Evolutionary conservation across 2,797 vertebrate genomes (phyloP).

Genomic region (Cossypha polioptera): DNA sequence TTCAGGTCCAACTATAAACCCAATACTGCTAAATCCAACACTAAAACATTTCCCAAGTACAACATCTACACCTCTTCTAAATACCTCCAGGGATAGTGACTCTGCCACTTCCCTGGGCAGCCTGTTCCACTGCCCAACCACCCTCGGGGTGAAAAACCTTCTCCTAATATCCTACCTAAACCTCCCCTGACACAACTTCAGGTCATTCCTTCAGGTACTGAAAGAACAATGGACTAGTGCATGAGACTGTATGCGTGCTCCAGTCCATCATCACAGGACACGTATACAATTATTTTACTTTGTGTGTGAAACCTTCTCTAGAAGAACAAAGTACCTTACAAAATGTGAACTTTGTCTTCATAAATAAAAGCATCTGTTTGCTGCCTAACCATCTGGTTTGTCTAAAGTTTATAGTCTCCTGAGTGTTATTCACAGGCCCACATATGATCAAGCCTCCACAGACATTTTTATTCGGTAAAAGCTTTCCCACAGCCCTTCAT

Average conservation of each 20-base stretch:
- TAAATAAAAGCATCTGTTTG: slow-evolving; percentile 76
- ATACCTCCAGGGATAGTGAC: not conserved
- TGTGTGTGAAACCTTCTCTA: not conserved
- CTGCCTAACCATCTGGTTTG: slow-evolving; percentile 70
- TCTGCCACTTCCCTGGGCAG: not conserved
- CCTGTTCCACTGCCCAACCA: not conserved
- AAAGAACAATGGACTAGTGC: slow-evolving; percentile 84
- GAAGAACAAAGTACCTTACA: slow-evolving; percentile 59
- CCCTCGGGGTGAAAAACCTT: not conserved
- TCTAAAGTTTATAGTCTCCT: slow-evolving; percentile 71
- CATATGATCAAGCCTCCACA: slow-evolving; percentile 66
- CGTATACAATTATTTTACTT: not conserved
- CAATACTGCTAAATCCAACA: not conserved
- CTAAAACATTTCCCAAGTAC: not conserved
- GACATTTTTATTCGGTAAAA: slow-evolving; percentile 60
- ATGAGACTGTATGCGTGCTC: slow-evolving; percentile 79
- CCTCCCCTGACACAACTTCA: not conserved
- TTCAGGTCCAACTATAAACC: not conserved
- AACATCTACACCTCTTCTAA: not conserved
- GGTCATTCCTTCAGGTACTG: not conserved
- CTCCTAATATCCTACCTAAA: not conserved
- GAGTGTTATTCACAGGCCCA: slow-evolving; percentile 67
- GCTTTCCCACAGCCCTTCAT: slow-evolving; percentile 73
- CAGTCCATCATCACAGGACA: not conserved
- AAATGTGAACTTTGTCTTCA: slow-evolving; percentile 65